phyloP scores from a whole-genome alignment of 2,888 invertebrate genomes.

The Diploptera punctata region DNA sequence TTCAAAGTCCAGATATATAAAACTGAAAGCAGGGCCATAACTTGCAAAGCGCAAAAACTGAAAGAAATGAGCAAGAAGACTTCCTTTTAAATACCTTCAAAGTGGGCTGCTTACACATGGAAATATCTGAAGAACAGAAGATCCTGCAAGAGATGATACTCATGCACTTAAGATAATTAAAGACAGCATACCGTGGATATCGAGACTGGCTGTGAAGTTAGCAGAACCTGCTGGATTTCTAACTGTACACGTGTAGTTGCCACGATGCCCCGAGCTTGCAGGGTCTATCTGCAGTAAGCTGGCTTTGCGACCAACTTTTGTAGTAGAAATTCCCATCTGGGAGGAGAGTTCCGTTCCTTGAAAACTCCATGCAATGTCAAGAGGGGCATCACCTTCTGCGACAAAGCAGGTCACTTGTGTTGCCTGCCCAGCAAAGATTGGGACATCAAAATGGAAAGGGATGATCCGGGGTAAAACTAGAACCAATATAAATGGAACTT shows the following conservation, averaged over 20 bases:
- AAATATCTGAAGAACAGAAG: constrained; percentile 3
- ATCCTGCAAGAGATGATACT: constrained; percentile 15
- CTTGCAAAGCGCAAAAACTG: not conserved
- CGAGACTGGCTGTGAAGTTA: constrained; percentile 48
- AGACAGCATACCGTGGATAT: constrained; percentile 36
- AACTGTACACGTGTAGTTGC: constrained; percentile 54
- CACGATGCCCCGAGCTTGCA: constrained; percentile 48
- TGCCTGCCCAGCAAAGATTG: constrained; percentile 79
- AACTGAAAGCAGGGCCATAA: not conserved
- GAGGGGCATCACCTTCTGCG: constrained; percentile 63
- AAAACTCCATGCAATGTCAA: constrained; percentile 63
- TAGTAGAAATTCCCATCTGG: constrained; percentile 51
- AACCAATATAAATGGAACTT: constrained; percentile 50
- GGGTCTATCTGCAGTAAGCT: constrained; percentile 58
- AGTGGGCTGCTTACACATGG: constrained; percentile 17
- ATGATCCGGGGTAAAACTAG: constrained; percentile 82
- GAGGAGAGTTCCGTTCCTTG: constrained; percentile 55
- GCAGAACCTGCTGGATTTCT: constrained; percentile 51
- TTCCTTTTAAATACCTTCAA: constrained; percentile 12
- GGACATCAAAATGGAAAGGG: constrained; percentile 78
- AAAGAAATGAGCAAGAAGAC: constrained; percentile 15
- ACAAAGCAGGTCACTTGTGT: constrained; percentile 75
- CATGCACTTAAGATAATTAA: constrained; percentile 25
- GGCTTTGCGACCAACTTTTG: constrained; percentile 57
- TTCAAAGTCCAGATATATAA: not conserved